A percentile compares a stretch with the other conserved stretches of the same genome.
phyloP scores from a whole-genome alignment of 2,113 vertebrate genomes.

The Syngnathus typhle region DNA sequence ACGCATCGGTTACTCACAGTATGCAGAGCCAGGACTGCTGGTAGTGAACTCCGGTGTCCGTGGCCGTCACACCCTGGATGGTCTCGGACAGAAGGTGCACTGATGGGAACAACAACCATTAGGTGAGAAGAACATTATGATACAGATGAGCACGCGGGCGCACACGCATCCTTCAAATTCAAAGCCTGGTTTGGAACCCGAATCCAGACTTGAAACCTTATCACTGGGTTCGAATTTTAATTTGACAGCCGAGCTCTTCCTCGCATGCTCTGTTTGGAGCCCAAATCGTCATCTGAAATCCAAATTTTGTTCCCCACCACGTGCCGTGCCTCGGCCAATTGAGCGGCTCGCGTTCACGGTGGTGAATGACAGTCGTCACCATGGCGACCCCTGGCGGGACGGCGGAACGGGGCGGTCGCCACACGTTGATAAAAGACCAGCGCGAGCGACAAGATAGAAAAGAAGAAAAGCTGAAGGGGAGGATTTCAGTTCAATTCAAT shows the following conservation, averaged over 20 bases:
- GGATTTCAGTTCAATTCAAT: conserved; percentile 53
- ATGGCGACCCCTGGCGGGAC: conserved; percentile 65
- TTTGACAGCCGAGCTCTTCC: background rate
- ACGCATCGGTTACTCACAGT: conserved; percentile 74
- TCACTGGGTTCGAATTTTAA: background rate
- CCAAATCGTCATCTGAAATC: too few relatives aligned
- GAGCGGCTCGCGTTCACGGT: conserved; percentile 26
- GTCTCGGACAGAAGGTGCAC: conserved; percentile 95
- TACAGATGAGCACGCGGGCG: too few relatives aligned
- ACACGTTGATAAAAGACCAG: background rate
- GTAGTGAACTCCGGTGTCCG: conserved; percentile 88
- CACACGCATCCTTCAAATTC: too few relatives aligned
- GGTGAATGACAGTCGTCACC: conserved; percentile 66
- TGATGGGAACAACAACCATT: conserved; percentile 32
- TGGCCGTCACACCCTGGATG: conserved; percentile 93
- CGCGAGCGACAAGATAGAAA: background rate
- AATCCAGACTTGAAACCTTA: too few relatives aligned
- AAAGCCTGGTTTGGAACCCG: too few relatives aligned
- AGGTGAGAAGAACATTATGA: conserved; percentile 9
- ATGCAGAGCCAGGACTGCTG: conserved; percentile 99
- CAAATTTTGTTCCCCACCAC: too few relatives aligned
- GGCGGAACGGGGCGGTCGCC: conserved; percentile 1
- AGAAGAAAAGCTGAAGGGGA: conserved; percentile 41
- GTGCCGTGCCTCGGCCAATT: too few relatives aligned
- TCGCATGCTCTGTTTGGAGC: too few relatives aligned